Conservation (phyloP, 1,140 invertebrate species). For the Spodoptera frugiperda region DNA sequence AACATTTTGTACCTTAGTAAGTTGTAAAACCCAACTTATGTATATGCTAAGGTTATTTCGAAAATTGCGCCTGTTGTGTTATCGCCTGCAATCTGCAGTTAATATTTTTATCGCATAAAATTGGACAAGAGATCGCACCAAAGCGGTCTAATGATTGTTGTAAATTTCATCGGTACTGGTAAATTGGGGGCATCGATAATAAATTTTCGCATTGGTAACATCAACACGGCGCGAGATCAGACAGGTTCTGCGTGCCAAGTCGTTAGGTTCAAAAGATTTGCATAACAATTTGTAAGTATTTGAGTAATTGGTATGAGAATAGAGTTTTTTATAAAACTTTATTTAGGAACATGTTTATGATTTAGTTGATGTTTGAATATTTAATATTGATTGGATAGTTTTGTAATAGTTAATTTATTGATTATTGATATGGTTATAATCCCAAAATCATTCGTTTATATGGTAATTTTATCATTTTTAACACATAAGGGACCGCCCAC, state of each 20-base stretch:
- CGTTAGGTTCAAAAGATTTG: slow-evolving; percentile 71
- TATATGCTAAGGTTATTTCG: slow-evolving; percentile 38
- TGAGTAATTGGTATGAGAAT: slow-evolving; percentile 47
- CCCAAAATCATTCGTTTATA: background rate
- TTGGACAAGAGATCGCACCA: slow-evolving; percentile 36
- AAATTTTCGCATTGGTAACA: slow-evolving; percentile 70
- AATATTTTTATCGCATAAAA: slow-evolving; percentile 49
- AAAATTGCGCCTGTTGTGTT: slow-evolving; percentile 43
- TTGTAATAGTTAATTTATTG: slow-evolving; percentile 18
- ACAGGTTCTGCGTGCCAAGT: slow-evolving; percentile 70
- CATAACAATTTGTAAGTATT: slow-evolving; percentile 64
- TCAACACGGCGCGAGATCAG: slow-evolving; percentile 57
- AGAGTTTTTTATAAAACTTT: slow-evolving; percentile 47
- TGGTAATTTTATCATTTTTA: slow-evolving; percentile 17
- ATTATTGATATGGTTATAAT: slow-evolving; percentile 28
- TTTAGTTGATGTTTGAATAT: slow-evolving; percentile 24
- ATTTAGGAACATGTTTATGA: slow-evolving; percentile 42
- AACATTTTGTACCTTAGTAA: slow-evolving; percentile 28
- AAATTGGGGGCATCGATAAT: slow-evolving; percentile 69
- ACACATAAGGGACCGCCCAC: background rate
- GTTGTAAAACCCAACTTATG: too few relatives aligned
- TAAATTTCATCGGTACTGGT: slow-evolving; percentile 59
- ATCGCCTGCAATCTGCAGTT: slow-evolving; percentile 37
- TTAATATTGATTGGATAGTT: slow-evolving; percentile 16
- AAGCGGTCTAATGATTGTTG: slow-evolving; percentile 56